Percentiles rank a stretch among this genome's conserved stretches.
Evolutionary conservation across 2,113 vertebrate species (phyloP).

Genomic region (Pampusana beccarii): DNA sequence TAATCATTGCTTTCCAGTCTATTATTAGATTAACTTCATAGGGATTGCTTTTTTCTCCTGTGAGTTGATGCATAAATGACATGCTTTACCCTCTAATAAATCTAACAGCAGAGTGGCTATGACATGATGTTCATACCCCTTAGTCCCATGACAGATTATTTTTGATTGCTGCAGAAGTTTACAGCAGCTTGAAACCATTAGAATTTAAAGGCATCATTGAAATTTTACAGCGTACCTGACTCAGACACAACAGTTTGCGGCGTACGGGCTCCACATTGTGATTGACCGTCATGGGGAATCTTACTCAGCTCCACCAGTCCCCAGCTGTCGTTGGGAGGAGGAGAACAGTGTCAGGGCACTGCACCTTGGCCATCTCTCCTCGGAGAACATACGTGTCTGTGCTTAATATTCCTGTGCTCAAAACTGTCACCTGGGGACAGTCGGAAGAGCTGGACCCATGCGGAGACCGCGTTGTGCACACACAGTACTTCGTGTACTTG

Average conservation of each 20-base stretch:
- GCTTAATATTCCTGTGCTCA: neutral
- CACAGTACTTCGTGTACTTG: accelerated
- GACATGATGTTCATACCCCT: slow-evolving; percentile 75
- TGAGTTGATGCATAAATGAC: slow-evolving; percentile 82
- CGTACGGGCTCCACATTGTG: neutral
- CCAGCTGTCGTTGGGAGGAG: neutral
- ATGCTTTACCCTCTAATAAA: slow-evolving; percentile 81
- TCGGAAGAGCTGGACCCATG: accelerated
- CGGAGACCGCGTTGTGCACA: accelerated
- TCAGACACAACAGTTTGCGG: neutral
- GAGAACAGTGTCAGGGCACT: neutral
- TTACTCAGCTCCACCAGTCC: neutral
- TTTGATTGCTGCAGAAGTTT: slow-evolving; percentile 77
- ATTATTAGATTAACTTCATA: slow-evolving; percentile 83
- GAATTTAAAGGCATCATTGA: slow-evolving; percentile 74
- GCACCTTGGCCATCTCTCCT: accelerated
- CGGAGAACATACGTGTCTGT: accelerated
- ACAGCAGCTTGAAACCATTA: slow-evolving; percentile 73
- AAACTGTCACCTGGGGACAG: neutral
- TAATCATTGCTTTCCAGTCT: slow-evolving; percentile 80
- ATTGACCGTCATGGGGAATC: neutral
- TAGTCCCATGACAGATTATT: slow-evolving; percentile 76
- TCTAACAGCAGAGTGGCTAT: slow-evolving; percentile 75
- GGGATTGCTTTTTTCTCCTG: slow-evolving; percentile 78
- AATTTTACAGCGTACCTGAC: slow-evolving; percentile 61